Percentiles rank a stretch among this genome's conserved stretches.
These are phyloP conservation scores for Conops quadrifasciatus DNA, from an alignment of 2,888 invertebrate genomes.

Conservation along the genomic window DNA sequence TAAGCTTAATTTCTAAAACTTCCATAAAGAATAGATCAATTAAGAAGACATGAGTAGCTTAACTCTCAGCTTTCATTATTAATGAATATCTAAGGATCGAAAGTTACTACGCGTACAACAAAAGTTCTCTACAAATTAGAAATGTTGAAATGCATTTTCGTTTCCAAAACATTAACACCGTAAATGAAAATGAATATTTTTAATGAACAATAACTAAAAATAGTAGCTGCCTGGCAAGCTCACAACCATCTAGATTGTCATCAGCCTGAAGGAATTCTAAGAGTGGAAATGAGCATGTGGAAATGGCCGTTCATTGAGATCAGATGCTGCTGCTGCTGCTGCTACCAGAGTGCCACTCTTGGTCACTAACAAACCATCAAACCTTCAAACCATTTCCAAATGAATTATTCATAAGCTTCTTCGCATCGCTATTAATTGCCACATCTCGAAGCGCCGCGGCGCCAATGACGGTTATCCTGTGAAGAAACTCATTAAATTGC, in stretches of 20 bases:
- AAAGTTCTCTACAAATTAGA: too few species aligned
- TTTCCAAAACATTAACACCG: too few species aligned
- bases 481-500: slow-evolving; percentile 40
- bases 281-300: too few species aligned
- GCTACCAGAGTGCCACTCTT: neutral
- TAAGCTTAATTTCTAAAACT: neutral
- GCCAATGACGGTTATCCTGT: slow-evolving; percentile 37
- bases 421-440: slow-evolving; percentile 28
- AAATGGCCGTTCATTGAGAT: too few species aligned
- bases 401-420: slow-evolving; percentile 37
- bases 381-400: slow-evolving; percentile 36
- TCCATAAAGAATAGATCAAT: too few species aligned
- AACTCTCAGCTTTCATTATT: too few species aligned
- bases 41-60: too few species aligned
- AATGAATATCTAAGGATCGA: too few species aligned
- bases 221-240: neutral
- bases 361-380: neutral
- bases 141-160: too few species aligned
- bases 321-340: too few species aligned
- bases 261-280: slow-evolving; percentile 27
- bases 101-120: too few species aligned
- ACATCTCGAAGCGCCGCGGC: slow-evolving; percentile 37
- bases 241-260: slow-evolving; percentile 1
- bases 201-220: slow-evolving; percentile 17
- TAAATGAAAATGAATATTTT: too few species aligned